A percentile compares a stretch with the other conserved stretches of the same genome.
phyloP scores from a whole-genome alignment of 2,888 invertebrate genomes.

The Tenthredo amoena region DNA sequence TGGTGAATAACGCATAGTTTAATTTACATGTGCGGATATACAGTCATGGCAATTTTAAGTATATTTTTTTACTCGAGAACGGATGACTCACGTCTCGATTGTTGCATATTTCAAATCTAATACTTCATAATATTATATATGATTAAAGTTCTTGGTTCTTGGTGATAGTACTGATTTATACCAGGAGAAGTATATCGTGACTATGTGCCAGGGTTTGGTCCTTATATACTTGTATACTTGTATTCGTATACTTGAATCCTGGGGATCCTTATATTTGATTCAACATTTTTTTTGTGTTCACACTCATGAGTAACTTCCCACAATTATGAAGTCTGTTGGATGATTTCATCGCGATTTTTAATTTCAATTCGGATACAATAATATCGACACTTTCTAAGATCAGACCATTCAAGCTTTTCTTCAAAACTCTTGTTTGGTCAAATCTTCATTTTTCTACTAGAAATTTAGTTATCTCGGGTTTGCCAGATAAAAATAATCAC shows the following conservation, averaged over 20 bases:
- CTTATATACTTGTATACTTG: too few relatives aligned
- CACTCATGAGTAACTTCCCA: too few relatives aligned
- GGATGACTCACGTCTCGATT: background rate
- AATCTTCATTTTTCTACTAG: too few relatives aligned
- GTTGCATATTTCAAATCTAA: background rate
- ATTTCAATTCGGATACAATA: too few relatives aligned
- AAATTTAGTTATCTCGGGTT: background rate
- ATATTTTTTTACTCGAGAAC: background rate
- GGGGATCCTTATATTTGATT: too few relatives aligned
- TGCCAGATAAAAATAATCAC: background rate
- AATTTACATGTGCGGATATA: conserved; percentile 17
- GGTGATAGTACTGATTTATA: background rate
- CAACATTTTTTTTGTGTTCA: too few relatives aligned
- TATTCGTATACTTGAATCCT: too few relatives aligned
- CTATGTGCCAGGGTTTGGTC: background rate
- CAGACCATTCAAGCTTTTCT: too few relatives aligned
- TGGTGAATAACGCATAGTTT: conserved; percentile 18
- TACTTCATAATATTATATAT: background rate
- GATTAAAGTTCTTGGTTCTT: background rate
- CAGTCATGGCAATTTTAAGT: background rate
- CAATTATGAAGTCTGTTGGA: too few relatives aligned
- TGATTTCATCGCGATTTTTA: too few relatives aligned
- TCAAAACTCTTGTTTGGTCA: too few relatives aligned
- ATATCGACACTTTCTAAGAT: too few relatives aligned
- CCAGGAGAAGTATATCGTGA: background rate